A percentile compares a stretch with the other conserved stretches of the same genome.
These are phyloP conservation scores for Lasius fuliginosus DNA, from an alignment of 2,888 invertebrate species.

Conservation along the genomic window DNA sequence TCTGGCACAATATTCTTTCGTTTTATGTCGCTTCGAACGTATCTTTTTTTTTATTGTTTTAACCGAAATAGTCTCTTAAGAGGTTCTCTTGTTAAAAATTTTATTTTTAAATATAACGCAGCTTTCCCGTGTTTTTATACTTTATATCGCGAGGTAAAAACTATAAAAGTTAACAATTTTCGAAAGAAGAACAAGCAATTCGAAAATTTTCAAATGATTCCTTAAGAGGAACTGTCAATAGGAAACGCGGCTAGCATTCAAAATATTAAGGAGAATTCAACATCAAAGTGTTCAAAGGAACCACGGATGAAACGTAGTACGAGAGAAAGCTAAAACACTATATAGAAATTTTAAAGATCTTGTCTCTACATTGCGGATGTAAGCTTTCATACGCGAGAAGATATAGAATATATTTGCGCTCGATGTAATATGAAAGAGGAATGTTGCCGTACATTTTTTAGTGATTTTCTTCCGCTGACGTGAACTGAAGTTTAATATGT, in stretches of 20 bases:
- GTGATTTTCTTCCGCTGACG: conserved; percentile 39
- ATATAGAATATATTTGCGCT: conserved; percentile 26
- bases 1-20: not conserved
- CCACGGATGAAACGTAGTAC: not conserved
- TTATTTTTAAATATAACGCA: not conserved
- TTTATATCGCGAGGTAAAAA: not conserved
- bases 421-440: not conserved
- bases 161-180: not conserved
- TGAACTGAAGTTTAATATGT: conserved; percentile 65
- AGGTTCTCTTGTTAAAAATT: not conserved
- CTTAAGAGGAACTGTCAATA: not conserved
- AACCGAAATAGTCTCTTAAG: not conserved
- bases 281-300: conserved; percentile 4
- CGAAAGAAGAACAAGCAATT: not conserved
- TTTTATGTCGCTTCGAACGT: not conserved
- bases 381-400: not conserved
- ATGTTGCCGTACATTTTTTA: conserved; percentile 31
- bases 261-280: conserved; percentile 18
- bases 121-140: not conserved
- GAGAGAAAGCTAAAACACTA: not conserved
- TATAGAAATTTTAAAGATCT: conserved; percentile 24
- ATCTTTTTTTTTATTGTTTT: not conserved
- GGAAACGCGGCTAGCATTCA: not conserved
- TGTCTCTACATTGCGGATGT: not conserved
- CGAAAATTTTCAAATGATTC: not conserved